Evolutionary conservation across 2,113 vertebrate genomes (phyloP).

Genomic region (Periophthalmodon schlosseri): DNA sequence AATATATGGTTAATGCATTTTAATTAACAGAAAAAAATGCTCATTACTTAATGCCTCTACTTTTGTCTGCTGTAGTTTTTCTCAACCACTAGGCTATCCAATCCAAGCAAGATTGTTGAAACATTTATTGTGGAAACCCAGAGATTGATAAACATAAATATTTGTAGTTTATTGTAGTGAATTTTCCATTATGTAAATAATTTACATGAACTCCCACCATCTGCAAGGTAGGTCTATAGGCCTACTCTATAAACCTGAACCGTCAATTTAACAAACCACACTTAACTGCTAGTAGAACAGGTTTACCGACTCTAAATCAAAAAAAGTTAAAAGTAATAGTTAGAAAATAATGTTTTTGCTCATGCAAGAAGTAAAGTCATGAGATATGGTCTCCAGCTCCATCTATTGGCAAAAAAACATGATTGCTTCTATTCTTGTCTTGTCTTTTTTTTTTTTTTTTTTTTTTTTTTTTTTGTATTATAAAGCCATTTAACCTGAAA

Average conservation of each 20-base stretch:
- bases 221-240: background rate
- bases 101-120: too few relatives aligned
- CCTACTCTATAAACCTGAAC: too few relatives aligned
- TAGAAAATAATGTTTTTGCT: background rate
- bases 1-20: background rate
- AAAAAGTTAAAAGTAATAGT: background rate
- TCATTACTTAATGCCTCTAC: too few relatives aligned
- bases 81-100: too few relatives aligned
- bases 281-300: background rate
- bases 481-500: background rate
- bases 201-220: background rate
- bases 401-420: conserved; percentile 1
- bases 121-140: background rate
- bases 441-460: too few relatives aligned
- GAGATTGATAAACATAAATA: background rate
- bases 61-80: background rate
- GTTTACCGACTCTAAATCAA: background rate
- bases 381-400: background rate
- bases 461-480: too few relatives aligned
- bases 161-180: background rate
- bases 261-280: background rate
- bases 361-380: background rate
- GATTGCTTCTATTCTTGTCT: background rate
- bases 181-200: background rate
- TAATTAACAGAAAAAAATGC: background rate